Evolutionary conservation across 2,797 vertebrate species (phyloP).

Genomic region (Myotis planiceps): DNA sequence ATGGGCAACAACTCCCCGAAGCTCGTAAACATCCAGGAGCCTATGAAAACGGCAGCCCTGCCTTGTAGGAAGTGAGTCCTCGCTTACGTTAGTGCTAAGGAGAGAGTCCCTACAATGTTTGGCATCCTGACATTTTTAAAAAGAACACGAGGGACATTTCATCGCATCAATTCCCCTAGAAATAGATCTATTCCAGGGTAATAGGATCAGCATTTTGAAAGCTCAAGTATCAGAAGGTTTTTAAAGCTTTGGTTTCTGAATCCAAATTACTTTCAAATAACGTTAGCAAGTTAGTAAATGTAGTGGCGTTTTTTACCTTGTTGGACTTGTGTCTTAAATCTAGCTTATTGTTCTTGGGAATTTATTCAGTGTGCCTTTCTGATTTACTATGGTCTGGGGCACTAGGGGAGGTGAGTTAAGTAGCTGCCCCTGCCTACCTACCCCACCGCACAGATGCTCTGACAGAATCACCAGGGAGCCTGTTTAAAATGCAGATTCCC

Average conservation of each 20-base stretch:
- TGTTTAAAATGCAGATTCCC: neutral
- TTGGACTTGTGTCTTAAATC: neutral
- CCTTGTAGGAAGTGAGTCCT: neutral
- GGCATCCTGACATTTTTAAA: neutral
- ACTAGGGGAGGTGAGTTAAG: neutral
- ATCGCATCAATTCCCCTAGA: neutral
- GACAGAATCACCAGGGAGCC: neutral
- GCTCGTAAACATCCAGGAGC: neutral
- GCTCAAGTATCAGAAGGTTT: neutral
- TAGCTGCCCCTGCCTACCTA: fast-evolving
- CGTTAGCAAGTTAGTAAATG: neutral
- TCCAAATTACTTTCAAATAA: constrained; percentile 14
- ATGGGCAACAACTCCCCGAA: neutral
- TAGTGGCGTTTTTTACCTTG: neutral
- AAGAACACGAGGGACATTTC: neutral
- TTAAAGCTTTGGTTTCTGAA: neutral
- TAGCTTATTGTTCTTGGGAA: neutral
- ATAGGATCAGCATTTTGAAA: neutral
- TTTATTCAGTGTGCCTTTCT: neutral
- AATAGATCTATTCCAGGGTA: neutral
- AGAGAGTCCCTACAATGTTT: neutral
- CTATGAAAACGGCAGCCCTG: neutral
- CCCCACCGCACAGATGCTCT: neutral
- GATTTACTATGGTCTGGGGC: neutral
- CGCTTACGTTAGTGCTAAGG: neutral